Conservation (phyloP, 2,113 vertebrate species). For the Felis chaus region DNA sequence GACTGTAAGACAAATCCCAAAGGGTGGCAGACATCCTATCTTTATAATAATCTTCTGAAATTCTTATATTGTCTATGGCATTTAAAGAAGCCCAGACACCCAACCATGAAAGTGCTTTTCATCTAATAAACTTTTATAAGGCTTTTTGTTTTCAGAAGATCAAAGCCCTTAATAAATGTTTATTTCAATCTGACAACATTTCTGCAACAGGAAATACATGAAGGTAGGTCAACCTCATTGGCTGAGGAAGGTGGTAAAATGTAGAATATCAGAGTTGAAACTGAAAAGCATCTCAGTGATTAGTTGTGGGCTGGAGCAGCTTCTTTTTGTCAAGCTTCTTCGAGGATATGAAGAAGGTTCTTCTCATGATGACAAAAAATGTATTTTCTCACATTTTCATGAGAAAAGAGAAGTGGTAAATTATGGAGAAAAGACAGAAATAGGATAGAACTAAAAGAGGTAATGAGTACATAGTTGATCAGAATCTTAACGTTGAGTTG, state of each 20-base stretch:
- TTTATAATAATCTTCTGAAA: not conserved
- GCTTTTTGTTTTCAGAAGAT: constrained; percentile 7
- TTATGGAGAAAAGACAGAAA: not conserved
- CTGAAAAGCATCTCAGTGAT: not conserved
- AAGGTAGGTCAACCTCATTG: not conserved
- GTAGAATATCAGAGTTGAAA: not conserved
- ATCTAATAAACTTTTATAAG: constrained; percentile 30
- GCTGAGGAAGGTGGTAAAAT: not conserved
- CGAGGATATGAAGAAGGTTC: not conserved
- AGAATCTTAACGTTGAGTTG: not conserved
- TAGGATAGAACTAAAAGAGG: not conserved
- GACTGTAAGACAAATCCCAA: not conserved
- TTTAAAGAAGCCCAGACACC: not conserved
- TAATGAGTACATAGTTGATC: not conserved
- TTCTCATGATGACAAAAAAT: not conserved
- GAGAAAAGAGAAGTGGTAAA: not conserved
- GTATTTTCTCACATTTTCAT: not conserved
- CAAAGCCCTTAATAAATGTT: constrained; percentile 31
- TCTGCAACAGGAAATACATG: not conserved
- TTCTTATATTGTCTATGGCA: not conserved
- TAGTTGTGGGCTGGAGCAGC: not conserved
- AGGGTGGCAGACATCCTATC: not conserved
- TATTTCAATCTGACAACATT: constrained; percentile 8
- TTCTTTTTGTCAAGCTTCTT: not conserved
- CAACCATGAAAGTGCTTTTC: not conserved